phyloP scores from a whole-genome alignment of 2,888 invertebrate species.

The Caradrina clavipalpis region DNA sequence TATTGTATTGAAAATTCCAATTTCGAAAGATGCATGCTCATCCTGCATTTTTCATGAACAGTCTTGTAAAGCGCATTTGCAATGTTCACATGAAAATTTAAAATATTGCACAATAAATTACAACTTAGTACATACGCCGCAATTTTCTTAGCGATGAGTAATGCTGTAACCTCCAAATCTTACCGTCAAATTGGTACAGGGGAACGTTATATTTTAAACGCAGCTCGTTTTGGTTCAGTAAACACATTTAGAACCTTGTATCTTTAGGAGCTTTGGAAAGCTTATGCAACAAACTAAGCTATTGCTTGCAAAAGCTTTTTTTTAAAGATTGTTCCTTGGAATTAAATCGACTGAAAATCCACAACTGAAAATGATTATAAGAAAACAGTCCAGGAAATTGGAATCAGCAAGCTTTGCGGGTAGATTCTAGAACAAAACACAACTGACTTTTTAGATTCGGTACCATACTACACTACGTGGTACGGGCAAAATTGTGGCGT shows the following conservation, averaged over 20 bases:
- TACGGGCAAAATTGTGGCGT: not conserved
- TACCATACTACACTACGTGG: not conserved
- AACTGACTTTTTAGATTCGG: not conserved
- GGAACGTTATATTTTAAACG: constrained; percentile 24
- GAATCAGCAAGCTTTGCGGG: not conserved
- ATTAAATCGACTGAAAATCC: not conserved
- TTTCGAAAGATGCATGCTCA: not conserved
- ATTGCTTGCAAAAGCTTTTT: not conserved
- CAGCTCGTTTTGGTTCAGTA: constrained; percentile 1
- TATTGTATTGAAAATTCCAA: constrained; percentile 5
- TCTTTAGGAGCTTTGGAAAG: not conserved
- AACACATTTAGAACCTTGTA: not conserved
- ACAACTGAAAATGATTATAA: not conserved
- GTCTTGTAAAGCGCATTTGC: constrained; percentile 4
- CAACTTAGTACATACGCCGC: constrained; percentile 13
- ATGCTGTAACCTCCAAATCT: constrained; percentile 47
- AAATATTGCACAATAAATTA: constrained; percentile 48
- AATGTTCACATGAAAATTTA: constrained; percentile 27
- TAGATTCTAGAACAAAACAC: not conserved
- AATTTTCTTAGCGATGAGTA: constrained; percentile 51
- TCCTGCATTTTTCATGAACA: constrained; percentile 11
- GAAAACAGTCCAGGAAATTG: not conserved
- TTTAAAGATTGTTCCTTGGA: not conserved
- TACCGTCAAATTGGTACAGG: constrained; percentile 17
- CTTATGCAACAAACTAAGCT: not conserved